A percentile compares a stretch with the other conserved stretches of the same genome.
These are phyloP conservation scores for Alexandromys fortis DNA, from an alignment of 2,113 vertebrate genomes.

Conservation along the genomic window DNA sequence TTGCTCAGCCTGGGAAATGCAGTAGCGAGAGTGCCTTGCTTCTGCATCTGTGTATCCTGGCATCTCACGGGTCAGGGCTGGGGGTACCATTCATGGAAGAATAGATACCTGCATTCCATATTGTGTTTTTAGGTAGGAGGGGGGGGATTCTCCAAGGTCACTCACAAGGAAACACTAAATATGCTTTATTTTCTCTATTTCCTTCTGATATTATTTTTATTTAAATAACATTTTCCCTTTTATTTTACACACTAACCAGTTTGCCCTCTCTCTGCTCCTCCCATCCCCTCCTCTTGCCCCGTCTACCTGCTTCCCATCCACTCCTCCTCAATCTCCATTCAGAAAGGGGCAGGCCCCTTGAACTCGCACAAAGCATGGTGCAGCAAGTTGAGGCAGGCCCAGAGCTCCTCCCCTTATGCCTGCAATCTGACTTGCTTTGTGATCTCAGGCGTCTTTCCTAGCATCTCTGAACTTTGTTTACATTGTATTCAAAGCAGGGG, in stretches of 20 bases:
- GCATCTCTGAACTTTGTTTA: conserved; percentile 3
- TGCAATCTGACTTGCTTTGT: conserved; percentile 28
- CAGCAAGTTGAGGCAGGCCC: too few relatives aligned
- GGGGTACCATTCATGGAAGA: background rate
- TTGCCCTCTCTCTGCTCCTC: too few relatives aligned
- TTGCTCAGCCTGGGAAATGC: conserved; percentile 58
- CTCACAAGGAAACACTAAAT: background rate
- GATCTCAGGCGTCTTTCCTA: background rate
- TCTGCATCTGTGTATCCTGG: background rate
- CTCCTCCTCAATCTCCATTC: too few relatives aligned
- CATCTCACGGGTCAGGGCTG: background rate
- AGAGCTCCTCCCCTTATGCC: too few relatives aligned
- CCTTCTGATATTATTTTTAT: background rate
- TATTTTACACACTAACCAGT: too few relatives aligned
- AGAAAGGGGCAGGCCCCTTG: too few relatives aligned
- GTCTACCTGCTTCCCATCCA: too few relatives aligned
- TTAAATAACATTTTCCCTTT: too few relatives aligned
- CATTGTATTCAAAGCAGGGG: background rate
- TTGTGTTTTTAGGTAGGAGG: background rate
- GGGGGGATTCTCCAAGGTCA: background rate
- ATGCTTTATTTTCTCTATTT: background rate
- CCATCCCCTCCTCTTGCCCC: too few relatives aligned
- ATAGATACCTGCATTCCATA: background rate
- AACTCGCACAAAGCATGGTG: too few relatives aligned
- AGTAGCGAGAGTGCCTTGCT: background rate